Conservation (phyloP, 2,888 invertebrate genomes). For the Coenonympha glycerion region DNA sequence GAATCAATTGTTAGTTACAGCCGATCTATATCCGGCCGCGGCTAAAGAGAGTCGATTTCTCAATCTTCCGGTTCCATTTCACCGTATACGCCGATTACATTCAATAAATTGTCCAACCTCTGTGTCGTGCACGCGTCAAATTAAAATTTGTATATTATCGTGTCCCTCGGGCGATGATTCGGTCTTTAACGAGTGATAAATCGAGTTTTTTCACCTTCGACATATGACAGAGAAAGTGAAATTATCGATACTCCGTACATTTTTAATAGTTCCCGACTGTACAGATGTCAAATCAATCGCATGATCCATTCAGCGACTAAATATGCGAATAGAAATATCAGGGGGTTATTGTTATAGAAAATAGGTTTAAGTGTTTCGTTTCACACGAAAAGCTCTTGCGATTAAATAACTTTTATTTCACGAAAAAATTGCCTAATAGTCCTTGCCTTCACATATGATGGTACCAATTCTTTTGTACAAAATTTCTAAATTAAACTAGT, state of each 20-base stretch:
- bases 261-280: slow-evolving; percentile 46
- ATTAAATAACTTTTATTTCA: too few species aligned
- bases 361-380: too few species aligned
- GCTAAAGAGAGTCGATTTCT: slow-evolving; percentile 49
- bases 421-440: too few species aligned
- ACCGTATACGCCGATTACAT: slow-evolving; percentile 43
- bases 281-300: too few species aligned
- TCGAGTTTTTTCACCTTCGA: slow-evolving; percentile 45
- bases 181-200: slow-evolving; percentile 50
- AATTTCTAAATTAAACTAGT: too few species aligned
- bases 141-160: slow-evolving; percentile 14
- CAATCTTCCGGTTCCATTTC: slow-evolving; percentile 62
- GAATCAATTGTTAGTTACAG: neutral
- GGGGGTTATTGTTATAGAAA: too few species aligned
- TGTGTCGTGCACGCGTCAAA: slow-evolving; percentile 16
- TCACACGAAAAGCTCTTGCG: too few species aligned
- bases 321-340: neutral
- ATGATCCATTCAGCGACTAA: neutral
- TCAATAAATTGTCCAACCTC: slow-evolving; percentile 39
- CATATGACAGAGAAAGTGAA: slow-evolving; percentile 56
- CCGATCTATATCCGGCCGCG: slow-evolving; percentile 37
- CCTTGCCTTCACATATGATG: too few species aligned
- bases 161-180: slow-evolving; percentile 43
- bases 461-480: too few species aligned
- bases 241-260: slow-evolving; percentile 39